Base-by-base conservation (phyloP, 2,113 vertebrate species). In the Sinocyclocheilus grahami region DNA sequence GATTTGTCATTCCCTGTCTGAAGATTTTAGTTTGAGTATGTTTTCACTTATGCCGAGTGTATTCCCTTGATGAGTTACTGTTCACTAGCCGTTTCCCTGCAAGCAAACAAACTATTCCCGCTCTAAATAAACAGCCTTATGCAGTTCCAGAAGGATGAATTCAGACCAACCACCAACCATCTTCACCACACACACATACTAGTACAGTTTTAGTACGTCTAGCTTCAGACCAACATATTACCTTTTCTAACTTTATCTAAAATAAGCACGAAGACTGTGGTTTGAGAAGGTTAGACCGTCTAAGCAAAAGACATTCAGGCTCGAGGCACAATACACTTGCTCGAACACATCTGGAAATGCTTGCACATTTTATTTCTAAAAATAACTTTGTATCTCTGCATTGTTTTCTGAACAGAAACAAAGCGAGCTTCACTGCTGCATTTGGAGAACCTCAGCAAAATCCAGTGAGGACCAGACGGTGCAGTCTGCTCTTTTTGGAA, bases 291-390 rank as follows among this genome's bases (percentile, higher is more conserved):
- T 84, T 33, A 75, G 30, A 27, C 13, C 4, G 9, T 74, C 22
- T 30, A 42, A 75, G 82, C 82, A 60, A 58, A 74, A 27, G 13
- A 74, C 48, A 33, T 83, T 60, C 30, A 55, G 67, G 18, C 69
- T 71, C 20, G 6, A 53, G 48, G 48, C 27, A n/a, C 48, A 55
- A 71, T 72, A 39, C 27, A 72, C 24, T 39, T 14, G 48, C 77
- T 71, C 5, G 2, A 71, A 53, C 60, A 30, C 48, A 86, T 60
- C 58, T 74, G 33, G 33, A 74, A 83, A 72, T 9, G 46, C 82
- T 83, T 72, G 65, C 65, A 58, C 63, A 69, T 53, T 55, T 67
- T 55, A 10, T 16, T 72, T 83, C 69, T 84, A 84, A 74, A 84
- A 84, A 84, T 84, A 75, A 24, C 30, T 24, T 33, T 27, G 82